Evolutionary conservation across 2,888 invertebrate genomes (phyloP), one percentile per base, ranked within the genome.

Genomic region (Meliscaeva auricollis): DNA sequence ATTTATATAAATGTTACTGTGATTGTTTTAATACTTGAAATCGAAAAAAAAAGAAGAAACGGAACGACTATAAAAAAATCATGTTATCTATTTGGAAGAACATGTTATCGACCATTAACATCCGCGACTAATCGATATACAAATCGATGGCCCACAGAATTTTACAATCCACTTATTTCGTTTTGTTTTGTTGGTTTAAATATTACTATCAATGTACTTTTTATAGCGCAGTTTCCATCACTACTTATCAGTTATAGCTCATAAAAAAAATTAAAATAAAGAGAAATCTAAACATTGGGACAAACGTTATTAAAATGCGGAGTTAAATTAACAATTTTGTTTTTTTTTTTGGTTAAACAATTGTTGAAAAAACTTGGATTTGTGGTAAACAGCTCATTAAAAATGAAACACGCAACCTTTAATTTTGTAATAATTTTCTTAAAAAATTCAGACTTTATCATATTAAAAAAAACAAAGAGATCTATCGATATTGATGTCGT

Each of bases 51-150:
- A 52, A 69, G 1, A 9, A 3, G 9, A 17, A 32, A 68, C 11
- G 4, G 2, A 69, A 70, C 74, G 64, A 66, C 66, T 69, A 26
- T 60, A 76, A 74, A 68, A 17, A 30, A 35, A 48, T 20, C 32
- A 32, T 66, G 64, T 66, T 48, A 62, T 50, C 52, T 32, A 69
- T 50, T 56, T 62, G 74, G 69, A 60, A 64, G 22, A 68, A 56
- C 78, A 66, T 62, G 70, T 66, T 72, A 76, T 85, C 81, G 76
- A n/a, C 41, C 13, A 73, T 77, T 64, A 69, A 62, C 81, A 85
- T 85, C 85, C 81, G 72, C 81, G 81, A 73, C 85, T 81, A 85
- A 85, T 85, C 81, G 85, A 30, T 38, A 73, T 76, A 81, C 85
- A 81, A 85, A 81, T 85, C 81, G 85, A 81, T 85, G 58, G 17